These are phyloP conservation scores for Aspiorhynchus laticeps DNA, from an alignment of 2,113 vertebrate species.

Conservation along the genomic window DNA sequence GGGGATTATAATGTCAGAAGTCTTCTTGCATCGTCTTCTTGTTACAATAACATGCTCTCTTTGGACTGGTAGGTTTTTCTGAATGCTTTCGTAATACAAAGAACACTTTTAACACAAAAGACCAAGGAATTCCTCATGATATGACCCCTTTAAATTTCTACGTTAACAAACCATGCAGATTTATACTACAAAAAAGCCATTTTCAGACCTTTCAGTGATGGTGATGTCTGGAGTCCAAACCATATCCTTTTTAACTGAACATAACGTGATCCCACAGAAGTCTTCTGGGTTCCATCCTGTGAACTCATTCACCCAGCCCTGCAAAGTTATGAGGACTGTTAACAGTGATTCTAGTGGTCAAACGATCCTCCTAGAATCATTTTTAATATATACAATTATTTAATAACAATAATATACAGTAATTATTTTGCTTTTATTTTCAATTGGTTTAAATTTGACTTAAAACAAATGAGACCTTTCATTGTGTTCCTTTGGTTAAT, in stretches of 20 bases:
- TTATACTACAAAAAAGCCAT: background rate
- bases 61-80: background rate
- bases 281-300: background rate
- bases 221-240: slow-evolving; percentile 68
- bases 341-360: background rate
- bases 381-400: too few relatives aligned
- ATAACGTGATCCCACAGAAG: slow-evolving; percentile 35
- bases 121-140: background rate
- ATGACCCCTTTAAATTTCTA: background rate
- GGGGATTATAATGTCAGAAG: too few relatives aligned
- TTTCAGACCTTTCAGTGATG: background rate
- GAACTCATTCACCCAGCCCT: slow-evolving; percentile 66
- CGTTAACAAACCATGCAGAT: background rate
- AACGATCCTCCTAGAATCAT: background rate
- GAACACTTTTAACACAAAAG: background rate
- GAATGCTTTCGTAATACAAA: background rate
- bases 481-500: background rate
- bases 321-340: background rate
- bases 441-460: background rate
- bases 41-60: background rate
- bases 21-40: background rate
- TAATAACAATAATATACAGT: too few relatives aligned
- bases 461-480: background rate
- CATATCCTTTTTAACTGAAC: slow-evolving; percentile 42
- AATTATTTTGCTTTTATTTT: background rate